Conservation (phyloP, 2,888 invertebrate species). For the Callinectes sapidus region DNA sequence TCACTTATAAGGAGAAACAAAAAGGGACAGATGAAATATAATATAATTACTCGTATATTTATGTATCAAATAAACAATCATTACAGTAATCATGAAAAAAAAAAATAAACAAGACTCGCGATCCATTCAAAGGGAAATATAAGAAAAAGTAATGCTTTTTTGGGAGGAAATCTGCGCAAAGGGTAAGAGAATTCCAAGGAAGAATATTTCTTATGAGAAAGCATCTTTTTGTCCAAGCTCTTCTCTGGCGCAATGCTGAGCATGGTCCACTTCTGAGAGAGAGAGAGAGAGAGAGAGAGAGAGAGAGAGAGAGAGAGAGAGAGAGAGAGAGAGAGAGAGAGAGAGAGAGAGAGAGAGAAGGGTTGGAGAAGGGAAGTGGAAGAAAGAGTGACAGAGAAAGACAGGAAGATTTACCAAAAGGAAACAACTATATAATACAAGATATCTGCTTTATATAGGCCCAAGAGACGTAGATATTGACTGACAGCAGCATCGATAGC, state of each 20-base stretch:
- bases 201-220: neutral
- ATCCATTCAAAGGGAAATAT: neutral
- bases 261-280: neutral
- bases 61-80: neutral
- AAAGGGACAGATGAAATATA: too few species aligned
- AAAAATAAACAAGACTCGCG: neutral
- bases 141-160: neutral
- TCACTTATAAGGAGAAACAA: too few species aligned
- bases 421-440: too few species aligned
- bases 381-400: neutral
- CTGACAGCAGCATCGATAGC: too few species aligned
- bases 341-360: conserved; percentile 25
- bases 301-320: conserved; percentile 6
- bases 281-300: neutral
- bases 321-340: neutral
- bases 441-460: too few species aligned
- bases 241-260: neutral
- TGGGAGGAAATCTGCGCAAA: neutral
- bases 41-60: too few species aligned
- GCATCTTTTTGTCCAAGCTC: neutral
- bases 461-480: too few species aligned
- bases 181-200: neutral
- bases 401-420: neutral
- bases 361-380: neutral
- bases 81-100: neutral